A percentile compares a stretch with the other conserved stretches of the same genome.
These are phyloP conservation scores for Oriolus oriolus DNA, from an alignment of 2,113 vertebrate species.

Conservation along the genomic window DNA sequence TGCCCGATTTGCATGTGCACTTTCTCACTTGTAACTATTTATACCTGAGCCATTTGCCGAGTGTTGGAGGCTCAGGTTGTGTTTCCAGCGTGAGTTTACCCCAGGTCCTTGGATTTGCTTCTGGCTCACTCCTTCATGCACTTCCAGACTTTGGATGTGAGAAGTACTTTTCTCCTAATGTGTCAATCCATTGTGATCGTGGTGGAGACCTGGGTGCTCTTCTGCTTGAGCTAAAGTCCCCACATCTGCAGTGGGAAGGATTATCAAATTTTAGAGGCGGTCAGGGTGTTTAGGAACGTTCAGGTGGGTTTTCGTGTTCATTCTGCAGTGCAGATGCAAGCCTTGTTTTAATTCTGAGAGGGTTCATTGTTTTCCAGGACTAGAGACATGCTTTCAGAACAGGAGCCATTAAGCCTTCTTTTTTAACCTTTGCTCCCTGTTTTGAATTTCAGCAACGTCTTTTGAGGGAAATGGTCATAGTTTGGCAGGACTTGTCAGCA, in stretches of 20 bases:
- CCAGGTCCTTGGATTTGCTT: not conserved
- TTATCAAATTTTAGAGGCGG: not conserved
- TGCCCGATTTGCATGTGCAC: not conserved
- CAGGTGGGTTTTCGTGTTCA: not conserved
- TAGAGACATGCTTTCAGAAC: not conserved
- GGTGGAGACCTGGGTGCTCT: not conserved
- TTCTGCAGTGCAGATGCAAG: not conserved
- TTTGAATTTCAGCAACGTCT: not conserved
- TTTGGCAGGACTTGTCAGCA: not conserved
- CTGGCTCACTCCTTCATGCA: not conserved
- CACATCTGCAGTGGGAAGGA: not conserved
- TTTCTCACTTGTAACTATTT: not conserved
- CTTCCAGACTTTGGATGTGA: not conserved
- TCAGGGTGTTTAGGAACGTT: not conserved
- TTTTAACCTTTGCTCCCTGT: not conserved
- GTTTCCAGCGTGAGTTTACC: not conserved
- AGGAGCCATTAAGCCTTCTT: not conserved
- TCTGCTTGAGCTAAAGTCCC: not conserved
- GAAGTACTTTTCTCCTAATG: not conserved
- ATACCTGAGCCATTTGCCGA: not conserved
- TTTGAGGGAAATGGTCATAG: not conserved
- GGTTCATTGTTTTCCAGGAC: not conserved
- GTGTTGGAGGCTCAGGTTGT: not conserved
- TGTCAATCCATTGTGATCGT: accelerated
- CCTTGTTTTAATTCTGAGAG: not conserved